Evolutionary conservation across 37 sponge, comb jelly and placozoan genomes (phyloP).

Genomic region (Hexactinellida sp.): DNA sequence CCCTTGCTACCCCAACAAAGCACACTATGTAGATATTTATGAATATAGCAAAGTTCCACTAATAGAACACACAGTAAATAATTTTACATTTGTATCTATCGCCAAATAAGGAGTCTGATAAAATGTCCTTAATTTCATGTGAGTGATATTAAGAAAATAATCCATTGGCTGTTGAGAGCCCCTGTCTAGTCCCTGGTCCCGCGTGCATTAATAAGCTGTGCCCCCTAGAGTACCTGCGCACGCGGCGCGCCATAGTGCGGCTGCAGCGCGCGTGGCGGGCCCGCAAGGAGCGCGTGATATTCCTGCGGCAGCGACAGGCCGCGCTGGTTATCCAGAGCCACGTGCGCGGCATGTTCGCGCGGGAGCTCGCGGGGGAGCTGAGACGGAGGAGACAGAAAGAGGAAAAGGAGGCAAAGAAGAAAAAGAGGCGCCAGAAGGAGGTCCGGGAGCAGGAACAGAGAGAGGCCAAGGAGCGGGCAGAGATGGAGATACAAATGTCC

Average conservation of each 20-base stretch:
- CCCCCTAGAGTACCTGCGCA: slow-evolving; percentile 22
- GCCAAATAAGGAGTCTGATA: too few relatives aligned
- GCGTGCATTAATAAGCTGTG: too few relatives aligned
- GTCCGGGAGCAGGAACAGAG: neutral
- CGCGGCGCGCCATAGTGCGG: slow-evolving; percentile 28
- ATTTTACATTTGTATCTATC: neutral
- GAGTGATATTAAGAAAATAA: neutral
- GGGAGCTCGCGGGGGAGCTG: slow-evolving; percentile 61
- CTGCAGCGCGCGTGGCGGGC: slow-evolving; percentile 66
- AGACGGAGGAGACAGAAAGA: slow-evolving; percentile 45
- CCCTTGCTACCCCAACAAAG: too few relatives aligned
- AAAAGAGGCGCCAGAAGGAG: slow-evolving; percentile 48
- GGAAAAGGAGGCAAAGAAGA: slow-evolving; percentile 42
- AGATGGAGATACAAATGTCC: neutral
- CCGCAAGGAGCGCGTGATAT: slow-evolving; percentile 35
- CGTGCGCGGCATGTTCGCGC: slow-evolving; percentile 62
- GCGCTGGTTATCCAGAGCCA: slow-evolving; percentile 67
- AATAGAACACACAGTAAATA: too few relatives aligned
- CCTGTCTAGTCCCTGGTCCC: neutral
- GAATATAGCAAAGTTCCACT: too few relatives aligned
- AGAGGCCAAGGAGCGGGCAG: slow-evolving; percentile 34
- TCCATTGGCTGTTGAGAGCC: neutral
- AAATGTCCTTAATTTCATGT: too few relatives aligned
- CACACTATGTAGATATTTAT: too few relatives aligned
- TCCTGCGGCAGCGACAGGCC: slow-evolving; percentile 47